Conservation (phyloP, 2,113 vertebrate species). For the Xenopus tropicalis region UCB_Xtro_10.0 CM004448.2:30691001-30691500, state of each 20-base stretch:
- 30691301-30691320: neutral
- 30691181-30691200: conserved; percentile 30
- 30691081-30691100: conserved; percentile 22
- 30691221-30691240: conserved; percentile 30
- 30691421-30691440: too few relatives aligned
- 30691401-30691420: too few relatives aligned
- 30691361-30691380: too few relatives aligned
- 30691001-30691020: too few relatives aligned
- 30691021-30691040: too few relatives aligned
- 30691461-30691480: too few relatives aligned
- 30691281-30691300: conserved; percentile 12
- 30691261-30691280: conserved; percentile 10
- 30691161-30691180: conserved; percentile 34
- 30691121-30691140: conserved; percentile 22
- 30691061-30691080: neutral
- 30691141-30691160: conserved; percentile 28
- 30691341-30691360: too few relatives aligned
- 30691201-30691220: conserved; percentile 12
- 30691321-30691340: neutral
- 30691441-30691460: too few relatives aligned
- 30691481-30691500: too few relatives aligned
- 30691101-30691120: conserved; percentile 21
- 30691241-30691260: conserved; percentile 2
- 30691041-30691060: too few relatives aligned
- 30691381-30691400: too few relatives aligned